phyloP scores from a whole-genome alignment of 2,113 vertebrate genomes.

The Cyanoramphus novaezelandiae region DNA sequence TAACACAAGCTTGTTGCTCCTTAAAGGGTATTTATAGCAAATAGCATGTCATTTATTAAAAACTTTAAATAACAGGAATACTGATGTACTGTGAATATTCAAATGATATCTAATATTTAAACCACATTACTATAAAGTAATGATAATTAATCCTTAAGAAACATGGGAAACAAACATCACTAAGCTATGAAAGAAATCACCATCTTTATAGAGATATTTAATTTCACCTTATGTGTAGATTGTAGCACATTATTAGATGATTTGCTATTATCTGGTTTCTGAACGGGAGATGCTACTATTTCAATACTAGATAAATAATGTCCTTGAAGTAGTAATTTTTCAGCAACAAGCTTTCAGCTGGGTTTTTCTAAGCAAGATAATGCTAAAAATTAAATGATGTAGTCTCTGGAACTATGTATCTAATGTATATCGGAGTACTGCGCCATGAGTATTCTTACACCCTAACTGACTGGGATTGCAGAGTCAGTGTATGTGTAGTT shows the following conservation, averaged over 20 bases:
- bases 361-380: not conserved
- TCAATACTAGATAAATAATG: not conserved
- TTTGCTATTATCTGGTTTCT: not conserved
- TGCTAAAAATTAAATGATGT: not conserved
- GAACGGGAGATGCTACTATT: not conserved
- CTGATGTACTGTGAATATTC: not conserved
- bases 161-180: not conserved
- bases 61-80: not conserved
- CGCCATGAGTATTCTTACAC: not conserved
- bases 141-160: slow-evolving; percentile 7
- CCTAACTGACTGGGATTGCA: not conserved
- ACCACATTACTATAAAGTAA: not conserved
- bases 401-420: not conserved
- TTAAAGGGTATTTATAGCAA: not conserved
- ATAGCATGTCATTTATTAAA: not conserved
- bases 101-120: not conserved
- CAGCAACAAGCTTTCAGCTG: not conserved
- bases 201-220: not conserved
- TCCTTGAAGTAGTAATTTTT: slow-evolving; percentile 19
- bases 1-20: not conserved
- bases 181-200: not conserved
- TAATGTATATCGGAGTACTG: not conserved
- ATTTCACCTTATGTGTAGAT: not conserved
- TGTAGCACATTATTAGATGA: not conserved
- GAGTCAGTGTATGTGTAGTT: not conserved